Base-by-base conservation (phyloP, 2,113 vertebrate genomes). In the Nipponia nippon region DNA sequence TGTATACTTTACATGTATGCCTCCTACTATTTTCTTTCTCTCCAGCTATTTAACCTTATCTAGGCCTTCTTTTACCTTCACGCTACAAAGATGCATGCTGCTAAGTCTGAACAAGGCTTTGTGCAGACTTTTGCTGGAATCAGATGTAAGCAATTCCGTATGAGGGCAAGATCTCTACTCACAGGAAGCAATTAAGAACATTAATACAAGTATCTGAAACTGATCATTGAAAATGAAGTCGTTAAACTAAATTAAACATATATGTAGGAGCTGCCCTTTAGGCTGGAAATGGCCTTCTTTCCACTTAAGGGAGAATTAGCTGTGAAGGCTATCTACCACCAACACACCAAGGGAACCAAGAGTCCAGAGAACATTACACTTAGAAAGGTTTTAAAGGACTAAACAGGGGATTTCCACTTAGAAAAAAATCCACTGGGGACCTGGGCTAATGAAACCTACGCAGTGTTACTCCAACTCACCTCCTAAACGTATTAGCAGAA, bases 301-400 rank as follows among this genome's bases (percentile, higher is more conserved):
- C 50, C n/a, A 73, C 34, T 79, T 91, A 75, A 81, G 76, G n/a
- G 27, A 89, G 52, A 90, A 92, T 59, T 84, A 87, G 34, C 40
- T 81, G 40, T 75, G 83, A 81, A 86, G 63, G n/a, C 14, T 62
- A 52, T 46, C 34, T 90, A 78, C 47, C 8, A 83, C 34, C 52
- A 83, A 67, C 27, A 90, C 15, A 85, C 25, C 32, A 55, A 76
- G 38, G 46, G 42, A 85, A 78, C 29, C 29, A 91, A 38, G 29
- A 82, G 61, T 42, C 36, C 66, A 59, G 61, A 59, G 34, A 94
- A 72, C 22, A 56, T 36, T 65, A 34, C 14, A 52, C 17, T 80
- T 70, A 13, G 32, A 71, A 91, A 84, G 5, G 2, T 49, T 87
- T 85, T 69, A 91, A 79, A 84, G 34, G 55, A 71, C 40, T 72